phyloP scores from a whole-genome alignment of 2,888 invertebrate species.

The Melipona bicolor region DNA sequence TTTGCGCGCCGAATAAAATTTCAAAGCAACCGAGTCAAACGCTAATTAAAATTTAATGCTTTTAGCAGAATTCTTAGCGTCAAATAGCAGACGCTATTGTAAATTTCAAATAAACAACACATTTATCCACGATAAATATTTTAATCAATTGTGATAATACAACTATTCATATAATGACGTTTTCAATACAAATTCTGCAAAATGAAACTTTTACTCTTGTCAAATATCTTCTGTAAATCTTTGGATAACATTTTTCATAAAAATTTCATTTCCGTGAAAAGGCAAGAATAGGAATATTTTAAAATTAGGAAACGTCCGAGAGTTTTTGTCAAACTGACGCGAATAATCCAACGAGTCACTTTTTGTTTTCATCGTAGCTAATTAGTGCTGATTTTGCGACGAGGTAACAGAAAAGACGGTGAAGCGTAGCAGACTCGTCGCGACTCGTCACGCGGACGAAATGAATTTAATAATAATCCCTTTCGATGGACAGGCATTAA shows the following conservation, averaged over 20 bases:
- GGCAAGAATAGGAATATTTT: too few species aligned
- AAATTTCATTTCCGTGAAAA: background rate
- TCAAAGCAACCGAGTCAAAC: background rate
- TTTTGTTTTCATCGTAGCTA: background rate
- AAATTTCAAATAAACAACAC: too few species aligned
- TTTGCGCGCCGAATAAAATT: background rate
- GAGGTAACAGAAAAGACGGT: background rate
- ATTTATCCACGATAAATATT: background rate
- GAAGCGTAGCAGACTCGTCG: too few species aligned
- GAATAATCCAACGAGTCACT: background rate
- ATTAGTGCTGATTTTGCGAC: background rate
- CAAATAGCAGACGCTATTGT: too few species aligned
- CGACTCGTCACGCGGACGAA: background rate
- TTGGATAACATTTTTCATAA: too few species aligned
- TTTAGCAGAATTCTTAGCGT: too few species aligned
- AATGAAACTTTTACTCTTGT: too few species aligned
- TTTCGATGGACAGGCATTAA: background rate
- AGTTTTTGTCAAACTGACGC: too few species aligned
- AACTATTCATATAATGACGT: too few species aligned
- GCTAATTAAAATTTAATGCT: too few species aligned
- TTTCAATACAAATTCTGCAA: too few species aligned
- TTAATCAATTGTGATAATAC: background rate
- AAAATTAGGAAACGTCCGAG: background rate
- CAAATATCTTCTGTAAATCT: background rate
- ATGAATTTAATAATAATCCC: constrained; percentile 10